phyloP scores from a whole-genome alignment of 2,113 vertebrate genomes.

The Chaetorhynchus papuensis region DNA sequence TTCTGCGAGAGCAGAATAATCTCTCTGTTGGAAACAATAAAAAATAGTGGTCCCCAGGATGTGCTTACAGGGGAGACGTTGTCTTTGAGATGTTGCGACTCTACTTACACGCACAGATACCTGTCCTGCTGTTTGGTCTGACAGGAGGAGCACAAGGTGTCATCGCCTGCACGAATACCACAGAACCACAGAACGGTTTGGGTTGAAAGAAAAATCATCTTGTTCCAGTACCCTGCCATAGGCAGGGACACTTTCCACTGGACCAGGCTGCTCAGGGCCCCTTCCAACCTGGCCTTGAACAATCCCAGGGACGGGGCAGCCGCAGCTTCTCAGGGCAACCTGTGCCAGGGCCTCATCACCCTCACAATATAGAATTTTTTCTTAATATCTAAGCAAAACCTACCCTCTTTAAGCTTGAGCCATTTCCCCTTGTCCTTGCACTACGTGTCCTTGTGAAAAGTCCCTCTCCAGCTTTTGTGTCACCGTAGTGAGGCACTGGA shows the following conservation, averaged over 20 bases:
- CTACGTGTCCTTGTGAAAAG: not conserved
- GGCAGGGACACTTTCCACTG: not conserved
- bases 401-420: not conserved
- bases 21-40: not conserved
- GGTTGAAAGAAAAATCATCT: not conserved
- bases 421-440: not conserved
- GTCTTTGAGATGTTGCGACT: not conserved
- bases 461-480: not conserved
- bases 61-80: not conserved
- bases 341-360: not conserved
- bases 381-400: too few species aligned
- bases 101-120: not conserved
- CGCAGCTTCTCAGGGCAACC: not conserved
- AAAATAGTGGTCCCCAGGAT: not conserved
- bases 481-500: not conserved
- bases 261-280: not conserved
- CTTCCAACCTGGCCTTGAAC: not conserved
- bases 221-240: accelerated
- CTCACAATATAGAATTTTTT: not conserved
- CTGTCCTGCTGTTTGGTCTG: not conserved
- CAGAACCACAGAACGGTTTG: not conserved
- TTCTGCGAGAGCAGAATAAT: not conserved
- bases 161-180: not conserved
- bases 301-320: not conserved
- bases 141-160: not conserved